A percentile compares a stretch with the other conserved stretches of the same genome.
Conservation (phyloP, 2,888 invertebrate genomes). For the Halictus ligatus region DNA sequence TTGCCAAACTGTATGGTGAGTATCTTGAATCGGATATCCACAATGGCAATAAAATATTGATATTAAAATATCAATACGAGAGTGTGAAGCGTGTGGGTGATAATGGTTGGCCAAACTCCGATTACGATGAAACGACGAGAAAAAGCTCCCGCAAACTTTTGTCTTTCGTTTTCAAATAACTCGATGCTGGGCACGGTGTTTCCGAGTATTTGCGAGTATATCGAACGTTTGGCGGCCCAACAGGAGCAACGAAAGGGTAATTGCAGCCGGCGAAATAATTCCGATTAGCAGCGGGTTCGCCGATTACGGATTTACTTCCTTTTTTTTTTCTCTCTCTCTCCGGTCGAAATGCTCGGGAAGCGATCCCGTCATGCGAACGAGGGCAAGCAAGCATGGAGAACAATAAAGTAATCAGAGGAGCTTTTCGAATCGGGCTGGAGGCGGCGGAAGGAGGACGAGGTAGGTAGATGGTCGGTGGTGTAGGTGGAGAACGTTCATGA, state of each 20-base stretch:
- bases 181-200: neutral
- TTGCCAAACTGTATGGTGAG: neutral
- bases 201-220: neutral
- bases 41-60: too few species aligned
- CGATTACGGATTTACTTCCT: conserved; percentile 25
- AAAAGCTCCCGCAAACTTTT: neutral
- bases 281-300: conserved; percentile 26
- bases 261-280: conserved; percentile 29
- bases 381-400: conserved; percentile 72
- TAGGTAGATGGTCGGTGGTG: conserved; percentile 13
- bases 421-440: conserved; percentile 67
- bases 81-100: neutral
- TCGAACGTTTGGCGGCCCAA: neutral
- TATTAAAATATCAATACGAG: neutral
- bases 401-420: conserved; percentile 75
- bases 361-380: conserved; percentile 53
- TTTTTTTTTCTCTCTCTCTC: too few species aligned
- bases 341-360: conserved; percentile 32
- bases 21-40: neutral
- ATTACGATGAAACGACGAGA: neutral
- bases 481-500: conserved; percentile 54
- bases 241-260: neutral
- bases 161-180: neutral
- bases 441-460: conserved; percentile 42
- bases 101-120: neutral